These are phyloP conservation scores for Osedax fenrisi DNA, from an alignment of 2,888 invertebrate genomes.

Conservation along the genomic window DNA sequence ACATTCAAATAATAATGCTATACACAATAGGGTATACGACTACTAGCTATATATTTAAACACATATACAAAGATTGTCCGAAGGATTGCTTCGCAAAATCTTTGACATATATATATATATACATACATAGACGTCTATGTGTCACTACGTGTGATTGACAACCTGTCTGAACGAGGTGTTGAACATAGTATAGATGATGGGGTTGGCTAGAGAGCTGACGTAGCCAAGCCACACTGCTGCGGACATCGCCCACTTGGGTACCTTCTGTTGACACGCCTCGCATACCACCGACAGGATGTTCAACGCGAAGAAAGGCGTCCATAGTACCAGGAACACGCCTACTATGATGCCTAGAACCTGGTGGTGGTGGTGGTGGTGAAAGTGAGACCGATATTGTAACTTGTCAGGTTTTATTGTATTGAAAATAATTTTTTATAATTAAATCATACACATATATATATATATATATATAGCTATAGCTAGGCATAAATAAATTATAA, in stretches of 20 bases:
- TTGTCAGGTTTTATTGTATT: no score
- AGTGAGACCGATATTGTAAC: no score
- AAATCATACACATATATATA: no score
- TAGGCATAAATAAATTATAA: no score
- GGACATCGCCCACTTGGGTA: conserved; percentile 35
- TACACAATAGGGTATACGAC: not conserved
- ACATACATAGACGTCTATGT: no score
- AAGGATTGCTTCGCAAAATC: no score
- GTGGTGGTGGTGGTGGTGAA: no score
- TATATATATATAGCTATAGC: no score
- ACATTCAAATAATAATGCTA: not conserved
- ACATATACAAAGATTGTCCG: no score
- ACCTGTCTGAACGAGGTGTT: conserved; percentile 43
- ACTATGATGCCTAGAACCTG: conserved; percentile 48
- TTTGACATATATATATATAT: no score
- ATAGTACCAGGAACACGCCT: conserved; percentile 47
- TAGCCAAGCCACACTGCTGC: conserved; percentile 49
- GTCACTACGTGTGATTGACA: no score
- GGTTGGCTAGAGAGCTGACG: conserved; percentile 47
- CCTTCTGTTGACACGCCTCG: conserved; percentile 37
- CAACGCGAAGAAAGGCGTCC: conserved; percentile 49
- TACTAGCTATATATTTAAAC: not conserved
- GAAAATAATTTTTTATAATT: no score
- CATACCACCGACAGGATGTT: conserved; percentile 46
- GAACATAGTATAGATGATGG: conserved; percentile 50